Evolutionary conservation across 92 coral and sea anemone genomes (phyloP), one percentile per base, ranked within the genome.

Genomic region (Zoanthus solanderi): DNA sequence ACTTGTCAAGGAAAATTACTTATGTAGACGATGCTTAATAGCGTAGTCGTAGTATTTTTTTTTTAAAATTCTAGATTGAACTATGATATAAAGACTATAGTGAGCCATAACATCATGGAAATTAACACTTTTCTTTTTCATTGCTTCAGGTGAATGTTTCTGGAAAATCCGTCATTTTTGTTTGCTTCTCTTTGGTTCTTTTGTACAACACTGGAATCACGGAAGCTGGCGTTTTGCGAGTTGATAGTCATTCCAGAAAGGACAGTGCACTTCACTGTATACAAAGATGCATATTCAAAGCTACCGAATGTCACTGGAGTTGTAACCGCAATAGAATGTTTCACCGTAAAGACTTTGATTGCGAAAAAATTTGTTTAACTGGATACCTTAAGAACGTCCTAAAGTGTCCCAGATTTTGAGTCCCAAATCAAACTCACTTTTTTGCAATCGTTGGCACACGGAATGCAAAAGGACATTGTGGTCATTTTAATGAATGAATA

Each of bases 101-200:
- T 34, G 42, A 34, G 42, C 42, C 42, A 34, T 34, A 34, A 34
- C 42, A 34, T 34, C 42, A 34, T 34, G 42, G 42, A 34, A 34
- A 50, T 0, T 50, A 50, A 50, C 54, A 50, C 54, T 1, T 50
- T 7, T 50, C 42, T 63, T 63, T 16, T 63, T 63, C 1, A 63
- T 63, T 63, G 69, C 32, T 72, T 72, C 66, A 77, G 82, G 34
- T 53, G 48, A 53, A 77, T 31, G 45, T 77, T 10, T 9, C 44
- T 29, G 65, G 65, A 77, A 77, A 14, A n/a, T 52, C 57, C 28
- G 30, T 77, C 31, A 37, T 77, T 0, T 11, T 77, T 8, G 5
- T 77, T 63, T 77, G 65, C 29, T 23, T 77, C 48, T 61, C 82
- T 77, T 77, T 54, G 66, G 66, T 77, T 54, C 29, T 54, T 14